Evolutionary conservation across 2,888 invertebrate genomes (phyloP).

Genomic region (Stegophylla sp.): DNA sequence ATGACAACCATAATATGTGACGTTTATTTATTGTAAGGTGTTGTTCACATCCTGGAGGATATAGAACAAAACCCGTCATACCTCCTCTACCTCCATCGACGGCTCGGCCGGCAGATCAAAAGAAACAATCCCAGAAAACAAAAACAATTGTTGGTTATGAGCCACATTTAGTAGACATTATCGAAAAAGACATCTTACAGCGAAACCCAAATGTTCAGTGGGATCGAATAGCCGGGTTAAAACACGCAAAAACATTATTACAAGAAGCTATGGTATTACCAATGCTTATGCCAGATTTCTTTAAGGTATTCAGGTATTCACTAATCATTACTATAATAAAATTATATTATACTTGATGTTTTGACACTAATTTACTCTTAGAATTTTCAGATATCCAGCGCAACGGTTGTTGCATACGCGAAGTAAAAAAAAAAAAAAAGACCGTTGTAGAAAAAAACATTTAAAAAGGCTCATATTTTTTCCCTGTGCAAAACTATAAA

Average conservation of each 20-base stretch:
- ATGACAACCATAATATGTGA: background rate
- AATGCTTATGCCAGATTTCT: slow-evolving; percentile 86
- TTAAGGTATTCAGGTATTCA: slow-evolving; percentile 74
- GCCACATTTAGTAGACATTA: slow-evolving; percentile 77
- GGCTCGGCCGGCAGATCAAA: slow-evolving; percentile 31
- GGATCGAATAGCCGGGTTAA: slow-evolving; percentile 78
- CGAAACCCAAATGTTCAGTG: slow-evolving; percentile 83
- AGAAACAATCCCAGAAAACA: slow-evolving; percentile 38
- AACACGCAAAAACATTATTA: slow-evolving; percentile 77
- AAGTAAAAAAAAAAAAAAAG: too few species aligned
- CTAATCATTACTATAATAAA: too few species aligned
- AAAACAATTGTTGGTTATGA: slow-evolving; percentile 65
- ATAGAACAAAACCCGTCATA: slow-evolving; percentile 52
- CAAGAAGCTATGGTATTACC: slow-evolving; percentile 89
- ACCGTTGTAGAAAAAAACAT: too few species aligned
- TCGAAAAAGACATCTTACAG: slow-evolving; percentile 85
- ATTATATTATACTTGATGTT: too few species aligned
- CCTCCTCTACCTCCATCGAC: slow-evolving; percentile 42
- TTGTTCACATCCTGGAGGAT: slow-evolving; percentile 60
- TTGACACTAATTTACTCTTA: too few species aligned
- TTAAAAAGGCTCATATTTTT: too few species aligned
- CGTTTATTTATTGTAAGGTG: slow-evolving; percentile 54
- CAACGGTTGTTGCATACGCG: too few species aligned
- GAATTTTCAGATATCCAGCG: too few species aligned
- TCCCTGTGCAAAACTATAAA: too few species aligned